These are phyloP conservation scores for Panzeria rudis DNA, from an alignment of 2,888 invertebrate species.

Conservation along the genomic window DNA sequence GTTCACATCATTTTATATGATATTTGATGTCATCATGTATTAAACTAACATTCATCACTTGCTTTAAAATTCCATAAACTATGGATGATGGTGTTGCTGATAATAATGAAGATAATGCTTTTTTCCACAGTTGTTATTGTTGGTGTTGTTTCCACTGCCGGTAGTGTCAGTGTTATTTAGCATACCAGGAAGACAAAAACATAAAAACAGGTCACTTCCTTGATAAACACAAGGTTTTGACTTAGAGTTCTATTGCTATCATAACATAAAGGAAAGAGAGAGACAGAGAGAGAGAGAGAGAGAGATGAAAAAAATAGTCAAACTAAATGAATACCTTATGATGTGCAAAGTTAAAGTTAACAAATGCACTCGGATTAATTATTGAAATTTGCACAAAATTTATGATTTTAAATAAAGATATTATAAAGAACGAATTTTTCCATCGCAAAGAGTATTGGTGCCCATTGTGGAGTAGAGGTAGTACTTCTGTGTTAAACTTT, in stretches of 20 bases:
- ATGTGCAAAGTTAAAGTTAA: not conserved
- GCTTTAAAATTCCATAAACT: slow-evolving; percentile 53
- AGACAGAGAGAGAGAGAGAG: not conserved
- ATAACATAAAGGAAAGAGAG: slow-evolving; percentile 17
- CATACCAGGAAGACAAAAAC: slow-evolving; percentile 6
- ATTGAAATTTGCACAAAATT: not conserved
- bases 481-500: no score
- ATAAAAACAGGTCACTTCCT: slow-evolving; percentile 67
- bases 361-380: slow-evolving; percentile 4
- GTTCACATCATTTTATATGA: slow-evolving; percentile 49
- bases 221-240: slow-evolving; percentile 50
- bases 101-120: slow-evolving; percentile 39
- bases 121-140: slow-evolving; percentile 21
- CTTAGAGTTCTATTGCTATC: slow-evolving; percentile 10
- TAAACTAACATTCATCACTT: slow-evolving; percentile 70
- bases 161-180: slow-evolving; percentile 64
- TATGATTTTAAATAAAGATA: no score
- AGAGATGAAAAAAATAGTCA: slow-evolving; percentile 6
- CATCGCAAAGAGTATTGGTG: no score
- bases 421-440: no score
- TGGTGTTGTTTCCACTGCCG: slow-evolving; percentile 32
- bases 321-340: slow-evolving; percentile 26
- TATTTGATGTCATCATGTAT: slow-evolving; percentile 70
- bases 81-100: slow-evolving; percentile 49
- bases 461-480: no score